phyloP scores from a whole-genome alignment of 2,888 invertebrate species.

The Cryptocheilus praepositus region DNA sequence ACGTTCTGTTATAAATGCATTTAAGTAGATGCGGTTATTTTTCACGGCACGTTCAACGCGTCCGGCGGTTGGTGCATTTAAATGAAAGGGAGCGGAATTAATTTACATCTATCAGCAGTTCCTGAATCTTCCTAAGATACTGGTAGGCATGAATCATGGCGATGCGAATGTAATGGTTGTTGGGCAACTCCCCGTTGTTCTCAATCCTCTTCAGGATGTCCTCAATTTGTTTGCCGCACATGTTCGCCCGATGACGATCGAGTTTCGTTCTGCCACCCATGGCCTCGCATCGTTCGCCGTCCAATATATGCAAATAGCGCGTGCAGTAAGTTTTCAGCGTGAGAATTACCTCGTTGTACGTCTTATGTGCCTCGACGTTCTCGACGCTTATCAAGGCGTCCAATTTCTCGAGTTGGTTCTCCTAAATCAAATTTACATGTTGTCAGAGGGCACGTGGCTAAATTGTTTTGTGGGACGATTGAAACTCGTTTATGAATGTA shows the following conservation, averaged over 20 bases:
- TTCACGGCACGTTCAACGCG: too few species aligned
- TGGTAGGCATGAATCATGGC: slow-evolving; percentile 70
- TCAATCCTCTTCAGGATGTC: slow-evolving; percentile 62
- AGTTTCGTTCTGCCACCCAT: slow-evolving; percentile 64
- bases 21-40: too few species aligned
- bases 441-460: too few species aligned
- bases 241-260: slow-evolving; percentile 66
- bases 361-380: slow-evolving; percentile 60
- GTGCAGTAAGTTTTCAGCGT: slow-evolving; percentile 63
- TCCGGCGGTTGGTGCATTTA: too few species aligned
- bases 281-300: slow-evolving; percentile 56
- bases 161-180: slow-evolving; percentile 65
- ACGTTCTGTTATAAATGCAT: too few species aligned
- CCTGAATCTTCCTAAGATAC: slow-evolving; percentile 73
- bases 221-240: slow-evolving; percentile 63
- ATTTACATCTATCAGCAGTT: slow-evolving; percentile 76
- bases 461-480: too few species aligned
- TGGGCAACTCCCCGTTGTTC: slow-evolving; percentile 63
- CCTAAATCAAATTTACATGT: slow-evolving; percentile 59
- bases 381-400: slow-evolving; percentile 68
- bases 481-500: too few species aligned
- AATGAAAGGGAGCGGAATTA: not conserved
- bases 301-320: slow-evolving; percentile 72
- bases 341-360: slow-evolving; percentile 69
- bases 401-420: slow-evolving; percentile 68